Evolutionary conservation across 2,797 vertebrate genomes (phyloP).

Genomic region (Oreortyx pictus): DNA sequence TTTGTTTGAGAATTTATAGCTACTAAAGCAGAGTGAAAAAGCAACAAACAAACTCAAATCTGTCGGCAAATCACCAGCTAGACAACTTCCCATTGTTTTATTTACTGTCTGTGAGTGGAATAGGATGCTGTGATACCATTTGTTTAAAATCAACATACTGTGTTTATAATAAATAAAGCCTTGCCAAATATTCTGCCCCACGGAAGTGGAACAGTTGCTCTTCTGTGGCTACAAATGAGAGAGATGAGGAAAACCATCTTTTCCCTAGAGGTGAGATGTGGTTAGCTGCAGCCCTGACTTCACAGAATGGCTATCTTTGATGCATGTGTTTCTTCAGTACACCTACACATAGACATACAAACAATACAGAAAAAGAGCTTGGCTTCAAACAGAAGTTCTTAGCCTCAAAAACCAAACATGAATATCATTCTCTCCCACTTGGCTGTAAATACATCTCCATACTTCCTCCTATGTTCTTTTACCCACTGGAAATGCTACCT

Average conservation of each 20-base stretch:
- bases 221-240: neutral
- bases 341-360: neutral
- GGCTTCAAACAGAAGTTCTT: neutral
- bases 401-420: neutral
- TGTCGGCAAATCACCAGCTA: neutral
- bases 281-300: neutral
- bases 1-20: neutral
- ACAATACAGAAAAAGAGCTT: neutral
- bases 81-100: slow-evolving; percentile 18
- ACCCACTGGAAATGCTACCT: neutral
- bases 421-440: neutral
- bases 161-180: neutral
- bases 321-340: neutral
- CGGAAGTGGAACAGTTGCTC: neutral
- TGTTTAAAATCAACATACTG: neutral
- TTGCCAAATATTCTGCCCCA: neutral
- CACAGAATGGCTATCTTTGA: neutral
- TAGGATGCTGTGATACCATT: neutral
- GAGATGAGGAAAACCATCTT: neutral
- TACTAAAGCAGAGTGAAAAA: neutral
- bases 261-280: neutral
- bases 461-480: neutral
- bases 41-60: neutral
- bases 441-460: neutral
- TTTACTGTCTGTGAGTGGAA: neutral